Base-by-base conservation (phyloP, 2,113 vertebrate species). In the Elachura formosa region DNA sequence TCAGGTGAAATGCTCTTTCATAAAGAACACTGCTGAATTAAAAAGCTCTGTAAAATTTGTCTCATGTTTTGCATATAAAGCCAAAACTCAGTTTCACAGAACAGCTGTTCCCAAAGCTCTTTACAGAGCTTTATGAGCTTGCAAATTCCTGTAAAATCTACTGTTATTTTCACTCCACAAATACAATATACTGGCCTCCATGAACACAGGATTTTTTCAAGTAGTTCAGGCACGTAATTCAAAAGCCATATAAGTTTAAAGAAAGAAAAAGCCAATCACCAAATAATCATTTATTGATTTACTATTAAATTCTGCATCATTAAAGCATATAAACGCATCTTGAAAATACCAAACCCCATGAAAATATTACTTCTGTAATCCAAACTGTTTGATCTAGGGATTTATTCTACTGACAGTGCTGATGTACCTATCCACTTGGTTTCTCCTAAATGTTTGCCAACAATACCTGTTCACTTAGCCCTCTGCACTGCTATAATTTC, bases 221-320 rank as follows among this genome's bases (percentile, higher is more conserved):
- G 20, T 34, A 54, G 11, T 66, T 91, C 38, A 78, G 23, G 31
- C 38, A 54, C 5, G 8, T 46, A 23, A 34, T 36, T 81, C 26
- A 73, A 73, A 87, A 67, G 36, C 5, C 8, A 34, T 4, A 0
- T 24, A 45, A 16, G 2, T 33, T 48, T 11, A 38, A 38, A 29
- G 28, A 59, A 59, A 7, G 2, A 11, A 45, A 51, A 51, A 72
- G 2, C 1, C 1, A 6, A 6, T 7, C 23, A 41, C 9, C 2
- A 18, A 51, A 38, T 5, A n/a, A n/a, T n/a, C n/a, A n/a, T 59
- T 46, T 6, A 23, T 46, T 55, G 29, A 40, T 66, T 77, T 81
- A 45, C 34, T 4, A 14, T 66, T 80, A 69, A 69, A 38, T 54
- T 81, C 20, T 74, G 34, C 23, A 22, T 15, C 20, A 31, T 10